These are phyloP conservation scores for Mugil cephalus DNA, from an alignment of 2,113 vertebrate genomes.

Conservation along the genomic window DNA sequence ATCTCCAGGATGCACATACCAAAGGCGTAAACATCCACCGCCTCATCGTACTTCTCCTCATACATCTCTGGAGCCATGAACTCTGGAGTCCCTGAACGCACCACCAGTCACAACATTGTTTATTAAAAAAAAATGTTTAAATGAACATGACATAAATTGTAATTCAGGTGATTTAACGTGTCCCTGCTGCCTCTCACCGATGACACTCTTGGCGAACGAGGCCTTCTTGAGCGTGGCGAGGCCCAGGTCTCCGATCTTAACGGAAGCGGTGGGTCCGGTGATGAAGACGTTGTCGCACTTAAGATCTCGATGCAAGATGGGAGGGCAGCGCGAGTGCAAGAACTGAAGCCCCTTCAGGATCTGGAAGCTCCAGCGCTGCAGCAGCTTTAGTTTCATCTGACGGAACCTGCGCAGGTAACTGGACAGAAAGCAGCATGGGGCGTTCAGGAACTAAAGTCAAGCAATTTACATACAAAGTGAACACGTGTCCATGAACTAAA, in stretches of 20 bases:
- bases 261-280: conserved; percentile 90
- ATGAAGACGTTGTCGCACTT: conserved; percentile 97
- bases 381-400: conserved; percentile 92
- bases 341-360: conserved; percentile 93
- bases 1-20: conserved; percentile 98
- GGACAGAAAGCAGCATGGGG: not conserved
- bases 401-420: conserved; percentile 93
- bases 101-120: not conserved
- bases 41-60: conserved; percentile 93
- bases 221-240: conserved; percentile 92
- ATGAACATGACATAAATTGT: not conserved
- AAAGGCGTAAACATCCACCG: conserved; percentile 92
- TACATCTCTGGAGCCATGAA: conserved; percentile 98
- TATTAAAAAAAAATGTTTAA: not conserved
- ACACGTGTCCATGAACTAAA: not conserved
- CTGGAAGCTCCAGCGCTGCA: conserved; percentile 92
- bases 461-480: no score
- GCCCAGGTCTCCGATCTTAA: conserved; percentile 94
- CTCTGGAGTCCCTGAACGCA: conserved; percentile 84
- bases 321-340: conserved; percentile 90
- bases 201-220: conserved; percentile 94
- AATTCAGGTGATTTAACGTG: not conserved
- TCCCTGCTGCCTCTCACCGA: conserved; percentile 77
- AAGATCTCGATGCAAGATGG: conserved; percentile 93
- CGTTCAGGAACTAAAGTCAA: not conserved